Conservation (phyloP, 2,888 invertebrate genomes). For the Aporophyla lueneburgensis region DNA sequence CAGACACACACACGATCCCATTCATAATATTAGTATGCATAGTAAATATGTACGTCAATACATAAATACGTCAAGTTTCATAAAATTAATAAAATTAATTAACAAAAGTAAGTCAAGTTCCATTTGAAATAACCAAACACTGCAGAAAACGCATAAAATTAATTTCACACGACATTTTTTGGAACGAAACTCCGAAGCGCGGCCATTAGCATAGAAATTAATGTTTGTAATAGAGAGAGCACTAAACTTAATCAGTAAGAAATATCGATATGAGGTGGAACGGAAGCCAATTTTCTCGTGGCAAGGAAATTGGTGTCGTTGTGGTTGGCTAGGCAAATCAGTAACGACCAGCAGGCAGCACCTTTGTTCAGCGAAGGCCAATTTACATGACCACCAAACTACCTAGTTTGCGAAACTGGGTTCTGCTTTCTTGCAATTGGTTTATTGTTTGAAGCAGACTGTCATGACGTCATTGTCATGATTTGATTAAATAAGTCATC, state of each 20-base stretch:
- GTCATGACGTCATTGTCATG: too few relatives aligned
- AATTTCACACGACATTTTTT: constrained; percentile 32
- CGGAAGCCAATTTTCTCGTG: constrained; percentile 56
- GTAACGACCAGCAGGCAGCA: constrained; percentile 41
- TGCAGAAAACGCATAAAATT: constrained; percentile 24
- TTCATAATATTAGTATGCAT: too few relatives aligned
- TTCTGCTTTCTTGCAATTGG: background rate
- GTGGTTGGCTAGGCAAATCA: constrained; percentile 68
- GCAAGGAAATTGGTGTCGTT: constrained; percentile 70
- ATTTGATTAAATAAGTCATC: background rate
- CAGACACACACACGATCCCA: too few relatives aligned
- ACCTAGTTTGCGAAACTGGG: constrained; percentile 9
- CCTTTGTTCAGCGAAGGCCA: constrained; percentile 62
- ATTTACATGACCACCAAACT: constrained; percentile 58
- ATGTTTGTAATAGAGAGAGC: constrained; percentile 50
- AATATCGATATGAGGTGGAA: constrained; percentile 49
- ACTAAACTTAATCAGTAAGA: constrained; percentile 51
- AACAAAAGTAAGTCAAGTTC: constrained; percentile 2
- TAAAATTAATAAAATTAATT: background rate
- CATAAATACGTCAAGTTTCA: background rate
- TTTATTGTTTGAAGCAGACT: background rate
- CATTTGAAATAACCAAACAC: background rate
- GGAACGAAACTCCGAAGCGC: constrained; percentile 23
- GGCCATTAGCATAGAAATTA: constrained; percentile 55
- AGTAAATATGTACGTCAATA: too few relatives aligned